Evolutionary conservation across 2,888 invertebrate species (phyloP).

Genomic region (Tuta absoluta): DNA sequence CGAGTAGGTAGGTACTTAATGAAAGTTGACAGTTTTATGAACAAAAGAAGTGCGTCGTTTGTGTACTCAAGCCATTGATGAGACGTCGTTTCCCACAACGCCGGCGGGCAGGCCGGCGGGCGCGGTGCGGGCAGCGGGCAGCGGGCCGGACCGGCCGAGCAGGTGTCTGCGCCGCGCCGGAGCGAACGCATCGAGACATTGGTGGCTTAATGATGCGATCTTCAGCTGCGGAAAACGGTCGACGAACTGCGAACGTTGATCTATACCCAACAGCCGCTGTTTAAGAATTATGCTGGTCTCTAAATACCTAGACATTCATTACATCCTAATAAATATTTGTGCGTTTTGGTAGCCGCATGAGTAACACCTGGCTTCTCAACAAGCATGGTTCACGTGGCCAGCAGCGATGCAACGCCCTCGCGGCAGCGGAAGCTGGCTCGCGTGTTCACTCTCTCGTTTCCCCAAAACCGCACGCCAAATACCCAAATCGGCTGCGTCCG

Average conservation of each 20-base stretch:
- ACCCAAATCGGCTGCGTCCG: conserved; percentile 66
- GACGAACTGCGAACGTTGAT: conserved; percentile 42
- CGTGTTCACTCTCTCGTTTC: conserved; percentile 58
- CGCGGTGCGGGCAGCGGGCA: conserved; percentile 23
- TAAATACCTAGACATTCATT: background rate
- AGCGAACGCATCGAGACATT: conserved; percentile 57
- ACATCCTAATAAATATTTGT: background rate
- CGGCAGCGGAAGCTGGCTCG: conserved; percentile 49
- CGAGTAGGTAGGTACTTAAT: conserved; percentile 45
- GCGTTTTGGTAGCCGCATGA: background rate
- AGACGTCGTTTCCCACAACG: conserved; percentile 71
- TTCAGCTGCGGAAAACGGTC: conserved; percentile 57
- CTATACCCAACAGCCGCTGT: background rate
- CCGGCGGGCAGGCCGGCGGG: conserved; percentile 37
- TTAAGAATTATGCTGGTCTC: background rate
- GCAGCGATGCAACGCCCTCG: conserved; percentile 51
- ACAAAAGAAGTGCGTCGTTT: conserved; percentile 67
- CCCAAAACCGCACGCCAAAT: conserved; percentile 64
- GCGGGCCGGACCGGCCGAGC: conserved; percentile 58
- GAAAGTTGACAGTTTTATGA: conserved; percentile 79
- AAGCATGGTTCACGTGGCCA: conserved; percentile 26
- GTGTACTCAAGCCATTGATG: conserved; percentile 71
- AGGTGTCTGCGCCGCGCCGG: conserved; percentile 61
- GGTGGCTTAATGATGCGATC: conserved; percentile 51
- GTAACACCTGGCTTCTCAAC: conserved; percentile 50